These are phyloP conservation scores for Crossaster papposus DNA, from an alignment of 53 echinoderm and acorn worm species.

Conservation along the genomic window DNA sequence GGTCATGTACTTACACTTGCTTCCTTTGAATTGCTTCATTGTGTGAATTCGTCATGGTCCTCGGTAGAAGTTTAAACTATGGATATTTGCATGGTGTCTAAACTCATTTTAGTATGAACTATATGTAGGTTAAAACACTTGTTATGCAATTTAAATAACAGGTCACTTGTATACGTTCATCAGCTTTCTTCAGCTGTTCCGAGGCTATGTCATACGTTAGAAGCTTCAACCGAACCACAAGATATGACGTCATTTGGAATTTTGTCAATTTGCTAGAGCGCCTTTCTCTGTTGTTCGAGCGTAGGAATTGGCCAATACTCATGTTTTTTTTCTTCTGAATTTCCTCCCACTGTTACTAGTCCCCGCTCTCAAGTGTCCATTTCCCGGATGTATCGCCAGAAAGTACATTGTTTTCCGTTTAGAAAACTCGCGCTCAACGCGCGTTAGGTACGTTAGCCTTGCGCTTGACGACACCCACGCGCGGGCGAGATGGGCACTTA, in stretches of 20 bases:
- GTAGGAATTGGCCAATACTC: neutral
- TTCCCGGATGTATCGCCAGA: conserved; percentile 6
- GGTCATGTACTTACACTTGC: no score
- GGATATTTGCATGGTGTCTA: no score
- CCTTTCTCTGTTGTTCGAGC: neutral
- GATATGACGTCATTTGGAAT: neutral
- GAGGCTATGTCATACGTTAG: neutral
- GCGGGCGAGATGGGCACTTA: conserved; percentile 23
- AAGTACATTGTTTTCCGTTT: conserved; percentile 16
- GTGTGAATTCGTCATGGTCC: no score
- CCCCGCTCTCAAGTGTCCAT: neutral
- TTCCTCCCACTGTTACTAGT: neutral
- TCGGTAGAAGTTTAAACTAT: no score
- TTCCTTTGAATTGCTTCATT: no score
- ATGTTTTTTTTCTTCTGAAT: neutral
- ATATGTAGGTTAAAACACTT: no score
- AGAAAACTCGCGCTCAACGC: neutral
- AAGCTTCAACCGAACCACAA: neutral
- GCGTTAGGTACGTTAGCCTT: neutral
- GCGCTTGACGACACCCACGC: conserved; percentile 29
- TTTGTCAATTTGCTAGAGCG: neutral
- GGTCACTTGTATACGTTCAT: no score
- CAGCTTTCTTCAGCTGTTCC: no score
- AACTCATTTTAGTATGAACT: no score
- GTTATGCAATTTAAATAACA: no score